Base-by-base conservation (phyloP, 2,113 vertebrate genomes). In the Myotis brandtii region DNA sequence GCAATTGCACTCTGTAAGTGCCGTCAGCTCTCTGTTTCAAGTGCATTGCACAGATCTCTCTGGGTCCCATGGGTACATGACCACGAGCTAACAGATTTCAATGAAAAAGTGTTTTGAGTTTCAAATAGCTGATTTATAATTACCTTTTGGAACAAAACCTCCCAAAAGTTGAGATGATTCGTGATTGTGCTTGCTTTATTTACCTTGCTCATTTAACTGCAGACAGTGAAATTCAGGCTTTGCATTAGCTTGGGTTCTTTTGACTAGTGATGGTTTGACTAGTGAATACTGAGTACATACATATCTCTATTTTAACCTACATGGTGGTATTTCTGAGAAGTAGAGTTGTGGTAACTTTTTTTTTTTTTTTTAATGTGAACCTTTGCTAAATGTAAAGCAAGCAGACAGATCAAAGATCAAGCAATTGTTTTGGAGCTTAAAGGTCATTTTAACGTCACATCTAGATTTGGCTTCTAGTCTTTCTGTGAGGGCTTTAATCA, bases 311-410 rank as follows among this genome's bases (percentile, higher is more conserved):
- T 94, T 89, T 95, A 83, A 75, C 30, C 64, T 84, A 69, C 21
- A 20, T 81, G 4, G 62, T 85, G 84, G 56, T 84, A 64, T 95
- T 96, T 97, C 92, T 94, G 94, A 97, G 86, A 95, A 92, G 54
- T 73, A 75, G 59, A 93, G 50, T 82, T 9, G 20, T 83, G 32
- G 69, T 64, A 95, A 34, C 32, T 62, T 56, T 46, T 62, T 83
- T 82, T 17, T 56, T 46, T 17, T 32, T 82, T 69, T 30, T 5
- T 0, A 69, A 46, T 48, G 67, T 59, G 46, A 9, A 32, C 40
- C 73, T 56, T 46, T 91, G 87, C 67, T 90, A 23, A 84, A 84
- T 85, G 30, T 81, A 81, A 94, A 81, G 37, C 43, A 70, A 67
- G 23, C 21, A 7, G 46, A 30, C 27, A 76, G 37, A 87, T 59